phyloP scores from a whole-genome alignment of 1,140 invertebrate genomes.

The Caenorhabditis remanei region DNA sequence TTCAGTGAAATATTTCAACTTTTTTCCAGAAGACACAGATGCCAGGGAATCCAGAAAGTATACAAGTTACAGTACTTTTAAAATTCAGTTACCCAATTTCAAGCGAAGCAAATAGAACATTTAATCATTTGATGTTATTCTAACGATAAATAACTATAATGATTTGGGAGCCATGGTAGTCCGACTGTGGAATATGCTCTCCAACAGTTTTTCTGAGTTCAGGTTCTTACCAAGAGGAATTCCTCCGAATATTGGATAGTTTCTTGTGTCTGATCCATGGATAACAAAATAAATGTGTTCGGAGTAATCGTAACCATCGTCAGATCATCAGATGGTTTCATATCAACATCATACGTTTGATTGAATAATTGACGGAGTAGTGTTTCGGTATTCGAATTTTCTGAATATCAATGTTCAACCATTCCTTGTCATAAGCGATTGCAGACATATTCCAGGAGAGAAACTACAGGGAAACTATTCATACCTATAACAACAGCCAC shows the following conservation, averaged over 20 bases:
- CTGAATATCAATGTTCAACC: not conserved
- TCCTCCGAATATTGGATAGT: constrained; percentile 27
- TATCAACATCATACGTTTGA: constrained; percentile 37
- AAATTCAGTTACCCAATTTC: no score
- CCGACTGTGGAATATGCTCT: no score
- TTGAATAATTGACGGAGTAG: not conserved
- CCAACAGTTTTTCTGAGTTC: no score
- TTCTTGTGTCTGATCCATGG: constrained; percentile 49
- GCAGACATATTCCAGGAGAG: no score
- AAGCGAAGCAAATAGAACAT: no score
- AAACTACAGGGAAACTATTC: not conserved
- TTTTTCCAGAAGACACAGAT: no score
- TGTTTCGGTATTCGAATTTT: not conserved
- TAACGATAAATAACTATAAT: not conserved
- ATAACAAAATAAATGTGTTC: constrained; percentile 31
- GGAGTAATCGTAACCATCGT: constrained; percentile 21
- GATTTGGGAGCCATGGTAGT: no score
- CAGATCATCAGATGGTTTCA: constrained; percentile 39
- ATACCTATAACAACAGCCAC: not conserved
- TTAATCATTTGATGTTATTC: not conserved
- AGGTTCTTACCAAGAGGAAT: not conserved
- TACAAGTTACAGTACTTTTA: no score
- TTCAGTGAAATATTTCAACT: not conserved
- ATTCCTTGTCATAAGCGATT: no score
- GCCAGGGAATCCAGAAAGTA: no score